phyloP scores from a whole-genome alignment of 2,113 vertebrate species.

The Arenaria interpres region DNA sequence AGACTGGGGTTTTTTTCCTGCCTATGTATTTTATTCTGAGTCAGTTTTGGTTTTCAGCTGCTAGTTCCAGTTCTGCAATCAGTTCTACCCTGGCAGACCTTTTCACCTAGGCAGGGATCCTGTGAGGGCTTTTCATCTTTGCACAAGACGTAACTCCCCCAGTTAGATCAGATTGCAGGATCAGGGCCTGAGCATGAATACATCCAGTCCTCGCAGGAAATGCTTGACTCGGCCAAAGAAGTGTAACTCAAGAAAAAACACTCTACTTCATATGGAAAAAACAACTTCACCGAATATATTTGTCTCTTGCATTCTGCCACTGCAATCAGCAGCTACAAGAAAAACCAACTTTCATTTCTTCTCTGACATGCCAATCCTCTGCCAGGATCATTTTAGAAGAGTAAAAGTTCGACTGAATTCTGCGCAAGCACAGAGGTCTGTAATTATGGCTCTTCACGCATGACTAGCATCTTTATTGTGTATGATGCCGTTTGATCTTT shows the following conservation, averaged over 20 bases:
- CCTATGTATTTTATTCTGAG: background rate
- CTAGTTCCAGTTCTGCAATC: conserved; percentile 1
- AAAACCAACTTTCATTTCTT: background rate
- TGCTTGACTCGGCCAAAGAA: conserved; percentile 14
- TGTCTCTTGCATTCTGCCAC: background rate
- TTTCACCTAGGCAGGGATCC: conserved; percentile 31
- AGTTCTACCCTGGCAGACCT: conserved; percentile 21
- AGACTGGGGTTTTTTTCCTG: background rate
- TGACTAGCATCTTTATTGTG: background rate
- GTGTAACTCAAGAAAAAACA: conserved; percentile 33
- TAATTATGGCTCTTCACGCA: conserved; percentile 19
- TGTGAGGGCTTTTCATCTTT: conserved; percentile 39
- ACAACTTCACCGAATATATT: background rate
- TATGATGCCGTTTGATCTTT: conserved; percentile 29
- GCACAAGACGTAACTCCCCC: background rate
- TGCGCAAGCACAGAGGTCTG: background rate
- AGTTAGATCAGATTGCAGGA: conserved; percentile 52
- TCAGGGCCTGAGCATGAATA: conserved; percentile 13
- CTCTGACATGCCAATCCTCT: background rate
- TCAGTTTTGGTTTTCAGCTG: conserved; percentile 6
- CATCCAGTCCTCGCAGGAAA: conserved; percentile 1
- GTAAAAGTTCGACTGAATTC: background rate
- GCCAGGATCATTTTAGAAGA: background rate
- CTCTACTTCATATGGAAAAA: conserved; percentile 16
- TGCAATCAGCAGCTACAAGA: background rate